A percentile compares a stretch with the other conserved stretches of the same genome.
Conservation (phyloP, 2,113 vertebrate species). For the Nothobranchius furzeri region DNA sequence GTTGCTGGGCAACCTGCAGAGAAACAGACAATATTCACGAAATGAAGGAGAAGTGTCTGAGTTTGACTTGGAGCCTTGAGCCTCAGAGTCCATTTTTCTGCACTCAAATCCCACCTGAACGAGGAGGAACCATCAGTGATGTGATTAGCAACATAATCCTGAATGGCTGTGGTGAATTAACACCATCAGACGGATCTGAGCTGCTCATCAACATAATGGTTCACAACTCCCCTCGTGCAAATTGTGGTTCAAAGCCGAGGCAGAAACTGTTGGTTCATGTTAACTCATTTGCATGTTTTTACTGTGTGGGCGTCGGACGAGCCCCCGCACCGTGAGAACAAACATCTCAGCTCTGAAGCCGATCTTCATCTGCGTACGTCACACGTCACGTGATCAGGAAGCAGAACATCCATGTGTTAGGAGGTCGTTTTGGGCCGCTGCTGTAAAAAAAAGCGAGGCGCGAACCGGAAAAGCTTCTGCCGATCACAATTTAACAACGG, state of each 20-base stretch:
- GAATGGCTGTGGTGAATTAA: slow-evolving; percentile 4
- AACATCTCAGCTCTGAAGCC: no score
- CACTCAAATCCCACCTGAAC: slow-evolving; percentile 12
- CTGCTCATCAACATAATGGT: background rate
- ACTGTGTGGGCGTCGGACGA: no score
- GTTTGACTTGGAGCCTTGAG: slow-evolving; percentile 14
- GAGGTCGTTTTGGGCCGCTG: no score
- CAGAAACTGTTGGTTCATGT: no score
- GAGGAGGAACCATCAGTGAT: background rate
- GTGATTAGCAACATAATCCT: slow-evolving; percentile 3
- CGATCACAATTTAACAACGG: no score
- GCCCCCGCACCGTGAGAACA: no score
- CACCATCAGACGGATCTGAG: background rate
- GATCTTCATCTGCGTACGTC: no score
- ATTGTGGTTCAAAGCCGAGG: background rate
- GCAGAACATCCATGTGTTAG: no score
- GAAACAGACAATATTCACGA: slow-evolving; percentile 13
- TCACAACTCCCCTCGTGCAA: background rate
- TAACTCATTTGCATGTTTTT: no score
- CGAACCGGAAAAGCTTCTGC: no score
- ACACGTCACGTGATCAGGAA: no score
- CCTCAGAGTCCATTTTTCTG: background rate
- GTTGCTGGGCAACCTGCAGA: slow-evolving; percentile 28
- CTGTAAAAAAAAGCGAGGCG: no score
- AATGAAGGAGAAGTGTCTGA: slow-evolving; percentile 17